A percentile compares a stretch with the other conserved stretches of the same genome.
Evolutionary conservation across 1,140 invertebrate species (phyloP).

Genomic region (Calycopis cecrops): DNA sequence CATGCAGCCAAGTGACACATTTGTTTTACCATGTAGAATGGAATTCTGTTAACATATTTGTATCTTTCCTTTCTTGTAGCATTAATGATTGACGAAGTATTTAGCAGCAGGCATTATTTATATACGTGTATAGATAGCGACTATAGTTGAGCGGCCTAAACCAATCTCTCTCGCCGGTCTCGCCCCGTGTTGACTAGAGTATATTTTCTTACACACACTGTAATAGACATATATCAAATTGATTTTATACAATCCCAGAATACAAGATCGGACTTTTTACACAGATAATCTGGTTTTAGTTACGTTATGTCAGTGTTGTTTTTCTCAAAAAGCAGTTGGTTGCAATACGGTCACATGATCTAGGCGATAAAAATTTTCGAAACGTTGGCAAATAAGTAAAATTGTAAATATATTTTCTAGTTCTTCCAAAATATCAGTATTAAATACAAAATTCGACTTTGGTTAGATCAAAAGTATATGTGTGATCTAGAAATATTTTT

Average conservation of each 20-base stretch:
- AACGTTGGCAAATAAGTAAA: slow-evolving; percentile 63
- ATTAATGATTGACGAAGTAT: too few relatives aligned
- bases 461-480: slow-evolving; percentile 72
- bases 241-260: slow-evolving; percentile 72
- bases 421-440: slow-evolving; percentile 75
- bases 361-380: slow-evolving; percentile 57
- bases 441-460: slow-evolving; percentile 74
- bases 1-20: too few relatives aligned
- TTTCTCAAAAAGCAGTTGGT: slow-evolving; percentile 63
- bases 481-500: slow-evolving; percentile 61
- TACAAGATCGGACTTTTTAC: slow-evolving; percentile 75
- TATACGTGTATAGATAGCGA: slow-evolving; percentile 8
- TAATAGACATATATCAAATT: slow-evolving; percentile 68
- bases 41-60: too few relatives aligned
- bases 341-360: slow-evolving; percentile 69
- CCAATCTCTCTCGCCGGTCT: slow-evolving; percentile 29
- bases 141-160: slow-evolving; percentile 26
- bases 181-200: slow-evolving; percentile 66
- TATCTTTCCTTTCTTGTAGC: too few relatives aligned
- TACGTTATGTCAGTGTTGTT: slow-evolving; percentile 41
- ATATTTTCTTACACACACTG: slow-evolving; percentile 70
- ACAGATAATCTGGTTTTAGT: slow-evolving; percentile 57
- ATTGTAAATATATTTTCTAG: slow-evolving; percentile 72
- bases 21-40: too few relatives aligned
- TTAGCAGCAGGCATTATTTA: not conserved